phyloP scores from a whole-genome alignment of 2,797 vertebrate species.

The Carduelis carduelis region DNA sequence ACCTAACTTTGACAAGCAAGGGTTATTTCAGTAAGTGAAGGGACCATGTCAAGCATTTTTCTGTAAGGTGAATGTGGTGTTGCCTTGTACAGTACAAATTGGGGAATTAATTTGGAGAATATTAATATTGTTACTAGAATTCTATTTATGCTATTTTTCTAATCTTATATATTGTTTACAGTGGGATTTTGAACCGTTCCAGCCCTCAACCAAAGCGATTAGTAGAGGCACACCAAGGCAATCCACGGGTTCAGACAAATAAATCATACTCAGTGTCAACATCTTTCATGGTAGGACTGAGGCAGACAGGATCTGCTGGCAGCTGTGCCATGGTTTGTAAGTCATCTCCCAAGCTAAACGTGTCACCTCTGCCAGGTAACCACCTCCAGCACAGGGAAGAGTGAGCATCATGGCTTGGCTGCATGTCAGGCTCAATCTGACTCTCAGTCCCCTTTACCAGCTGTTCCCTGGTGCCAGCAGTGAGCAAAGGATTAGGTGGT shows the following conservation, averaged over 20 bases:
- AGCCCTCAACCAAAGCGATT: not conserved
- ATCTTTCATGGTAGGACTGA: not conserved
- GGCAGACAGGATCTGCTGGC: not conserved
- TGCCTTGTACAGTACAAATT: not conserved
- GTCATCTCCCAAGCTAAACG: not conserved
- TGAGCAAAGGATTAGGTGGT: not conserved
- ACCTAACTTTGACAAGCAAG: not conserved
- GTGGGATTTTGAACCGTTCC: not conserved
- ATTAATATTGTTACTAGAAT: not conserved
- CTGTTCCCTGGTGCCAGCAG: not conserved
- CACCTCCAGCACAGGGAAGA: not conserved
- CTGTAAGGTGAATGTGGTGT: accelerated
- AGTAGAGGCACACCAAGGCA: not conserved
- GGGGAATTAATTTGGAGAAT: not conserved
- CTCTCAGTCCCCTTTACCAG: not conserved
- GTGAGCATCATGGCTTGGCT: accelerated
- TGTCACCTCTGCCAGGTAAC: not conserved
- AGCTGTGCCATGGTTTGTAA: not conserved
- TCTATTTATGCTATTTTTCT: not conserved
- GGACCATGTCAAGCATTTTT: accelerated
- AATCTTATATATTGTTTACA: not conserved
- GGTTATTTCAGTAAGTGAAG: not conserved
- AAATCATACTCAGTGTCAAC: not conserved
- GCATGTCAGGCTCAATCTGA: not conserved
- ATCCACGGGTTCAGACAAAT: not conserved